These are phyloP conservation scores for Leptothorax acervorum DNA, from an alignment of 2,888 invertebrate genomes.

Conservation along the genomic window DNA sequence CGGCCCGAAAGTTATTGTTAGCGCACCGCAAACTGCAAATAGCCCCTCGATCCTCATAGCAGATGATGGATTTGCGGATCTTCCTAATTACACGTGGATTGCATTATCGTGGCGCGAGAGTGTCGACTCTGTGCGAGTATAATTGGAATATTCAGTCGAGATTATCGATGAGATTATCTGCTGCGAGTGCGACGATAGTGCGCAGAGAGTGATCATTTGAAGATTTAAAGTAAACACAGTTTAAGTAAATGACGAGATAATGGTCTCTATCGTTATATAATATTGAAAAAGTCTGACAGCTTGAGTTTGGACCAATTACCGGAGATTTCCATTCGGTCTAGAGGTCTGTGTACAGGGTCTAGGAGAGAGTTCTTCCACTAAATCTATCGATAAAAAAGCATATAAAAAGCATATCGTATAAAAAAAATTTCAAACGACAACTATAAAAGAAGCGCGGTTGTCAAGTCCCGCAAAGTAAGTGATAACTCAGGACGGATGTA, in stretches of 20 bases:
- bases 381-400: not conserved
- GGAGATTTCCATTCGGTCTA: not conserved
- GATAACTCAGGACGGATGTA: constrained; percentile 28
- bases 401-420: not conserved
- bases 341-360: not conserved
- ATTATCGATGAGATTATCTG: constrained; percentile 10
- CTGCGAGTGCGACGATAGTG: not conserved
- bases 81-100: constrained; percentile 48
- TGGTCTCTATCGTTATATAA: not conserved
- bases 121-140: not conserved
- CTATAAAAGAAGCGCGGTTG: not conserved
- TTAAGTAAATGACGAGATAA: constrained; percentile 1
- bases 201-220: not conserved
- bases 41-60: constrained; percentile 32
- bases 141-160: constrained; percentile 39
- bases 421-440: not conserved
- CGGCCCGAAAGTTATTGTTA: constrained; percentile 42
- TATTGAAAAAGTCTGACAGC: not conserved
- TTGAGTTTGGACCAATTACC: not conserved
- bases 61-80: constrained; percentile 40
- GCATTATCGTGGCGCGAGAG: constrained; percentile 37
- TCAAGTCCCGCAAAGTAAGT: constrained; percentile 19
- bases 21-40: constrained; percentile 43
- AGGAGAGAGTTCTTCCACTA: not conserved
- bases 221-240: not conserved